phyloP scores from a whole-genome alignment of 2,888 invertebrate species.

The Agrotis clavis region DNA sequence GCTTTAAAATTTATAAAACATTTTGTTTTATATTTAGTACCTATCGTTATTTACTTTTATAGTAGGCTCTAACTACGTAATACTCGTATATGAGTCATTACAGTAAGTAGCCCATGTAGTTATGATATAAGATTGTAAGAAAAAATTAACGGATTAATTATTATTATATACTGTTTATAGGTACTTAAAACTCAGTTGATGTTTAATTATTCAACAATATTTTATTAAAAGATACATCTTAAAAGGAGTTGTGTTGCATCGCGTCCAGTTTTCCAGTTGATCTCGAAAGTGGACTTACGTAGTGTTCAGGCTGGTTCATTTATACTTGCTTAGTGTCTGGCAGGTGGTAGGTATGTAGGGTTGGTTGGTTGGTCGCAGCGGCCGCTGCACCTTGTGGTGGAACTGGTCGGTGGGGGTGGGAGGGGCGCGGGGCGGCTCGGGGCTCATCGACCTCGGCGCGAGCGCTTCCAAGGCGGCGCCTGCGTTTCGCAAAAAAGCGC shows the following conservation, averaged over 20 bases:
- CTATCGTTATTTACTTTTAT: neutral
- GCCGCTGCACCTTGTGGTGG: slow-evolving; percentile 88
- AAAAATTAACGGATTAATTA: too few relatives aligned
- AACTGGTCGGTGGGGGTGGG: slow-evolving; percentile 83
- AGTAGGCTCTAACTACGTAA: too few relatives aligned
- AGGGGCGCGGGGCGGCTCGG: slow-evolving; percentile 69
- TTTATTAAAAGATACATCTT: slow-evolving; percentile 18
- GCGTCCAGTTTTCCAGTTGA: slow-evolving; percentile 56
- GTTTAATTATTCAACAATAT: slow-evolving; percentile 6
- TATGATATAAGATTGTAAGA: neutral
- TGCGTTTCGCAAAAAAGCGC: slow-evolving; percentile 84
- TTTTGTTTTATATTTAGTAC: neutral
- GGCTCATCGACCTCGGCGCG: slow-evolving; percentile 87
- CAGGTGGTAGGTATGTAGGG: slow-evolving; percentile 90
- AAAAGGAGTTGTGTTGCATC: slow-evolving; percentile 20
- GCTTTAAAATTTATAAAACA: neutral
- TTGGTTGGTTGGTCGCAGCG: slow-evolving; percentile 81
- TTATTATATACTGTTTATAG: too few relatives aligned
- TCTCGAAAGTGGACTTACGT: slow-evolving; percentile 70
- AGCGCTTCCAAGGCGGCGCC: slow-evolving; percentile 79
- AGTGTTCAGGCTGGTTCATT: slow-evolving; percentile 70
- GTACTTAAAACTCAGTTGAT: neutral
- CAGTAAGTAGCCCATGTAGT: neutral
- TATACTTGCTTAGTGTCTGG: slow-evolving; percentile 87
- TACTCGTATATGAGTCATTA: too few relatives aligned